Conservation (phyloP, 1,140 invertebrate species). For the Ostrea denselamellosa region DNA sequence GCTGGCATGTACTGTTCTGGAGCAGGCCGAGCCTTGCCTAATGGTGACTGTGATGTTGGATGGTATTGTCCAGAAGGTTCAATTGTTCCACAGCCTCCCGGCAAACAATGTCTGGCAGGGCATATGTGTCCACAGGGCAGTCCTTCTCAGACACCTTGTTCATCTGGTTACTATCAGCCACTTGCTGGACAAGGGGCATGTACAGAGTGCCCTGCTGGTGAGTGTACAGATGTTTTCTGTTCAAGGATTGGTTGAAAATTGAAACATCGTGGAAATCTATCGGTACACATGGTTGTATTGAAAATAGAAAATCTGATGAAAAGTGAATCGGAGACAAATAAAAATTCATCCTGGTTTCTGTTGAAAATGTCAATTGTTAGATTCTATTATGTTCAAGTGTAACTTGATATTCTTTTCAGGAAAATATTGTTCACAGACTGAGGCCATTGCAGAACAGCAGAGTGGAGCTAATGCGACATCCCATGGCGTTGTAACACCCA, state of each 20-base stretch:
- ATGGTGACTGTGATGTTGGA: slow-evolving; percentile 71
- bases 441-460: slow-evolving; percentile 74
- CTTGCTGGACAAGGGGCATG: slow-evolving; percentile 68
- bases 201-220: slow-evolving; percentile 68
- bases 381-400: too few relatives aligned
- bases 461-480: slow-evolving; percentile 71
- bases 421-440: slow-evolving; percentile 75
- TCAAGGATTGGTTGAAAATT: too few relatives aligned
- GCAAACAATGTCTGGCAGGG: slow-evolving; percentile 74
- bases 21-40: slow-evolving; percentile 67
- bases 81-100: slow-evolving; percentile 72
- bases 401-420: slow-evolving; percentile 44
- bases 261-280: too few relatives aligned
- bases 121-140: slow-evolving; percentile 74
- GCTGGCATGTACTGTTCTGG: slow-evolving; percentile 75
- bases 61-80: slow-evolving; percentile 76
- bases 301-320: too few relatives aligned
- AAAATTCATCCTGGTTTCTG: too few relatives aligned
- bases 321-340: too few relatives aligned
- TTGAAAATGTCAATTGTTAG: too few relatives aligned
- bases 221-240: not conserved
- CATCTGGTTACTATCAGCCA: slow-evolving; percentile 74
- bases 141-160: slow-evolving; percentile 70
- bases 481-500: slow-evolving; percentile 76
- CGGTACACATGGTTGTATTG: too few relatives aligned